Evolutionary conservation across 2,797 vertebrate genomes (phyloP).

Genomic region (Melanotaenia trifasciata): DNA sequence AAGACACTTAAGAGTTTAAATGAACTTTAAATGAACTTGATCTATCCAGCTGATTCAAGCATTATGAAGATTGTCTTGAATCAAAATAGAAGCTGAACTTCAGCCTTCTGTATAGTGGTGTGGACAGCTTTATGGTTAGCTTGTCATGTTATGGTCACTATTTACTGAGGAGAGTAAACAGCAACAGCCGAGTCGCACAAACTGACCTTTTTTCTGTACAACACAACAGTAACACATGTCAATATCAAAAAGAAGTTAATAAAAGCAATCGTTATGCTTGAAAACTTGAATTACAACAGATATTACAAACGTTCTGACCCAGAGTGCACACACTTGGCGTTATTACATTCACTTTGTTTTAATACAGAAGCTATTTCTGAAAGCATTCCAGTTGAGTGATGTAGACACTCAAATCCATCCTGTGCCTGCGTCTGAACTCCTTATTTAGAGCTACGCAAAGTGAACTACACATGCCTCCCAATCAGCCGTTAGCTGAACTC

Average conservation of each 20-base stretch:
- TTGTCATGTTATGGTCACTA: slow-evolving; percentile 27
- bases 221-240: background rate
- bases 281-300: background rate
- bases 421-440: slow-evolving; percentile 77
- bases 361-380: slow-evolving; percentile 87
- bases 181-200: slow-evolving; percentile 43
- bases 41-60: slow-evolving; percentile 23
- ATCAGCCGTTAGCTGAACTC: slow-evolving; percentile 68
- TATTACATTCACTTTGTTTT: slow-evolving; percentile 81
- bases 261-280: too few relatives aligned
- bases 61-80: slow-evolving; percentile 27
- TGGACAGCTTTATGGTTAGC: slow-evolving; percentile 33
- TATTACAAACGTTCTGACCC: slow-evolving; percentile 36
- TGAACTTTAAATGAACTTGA: slow-evolving; percentile 20
- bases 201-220: slow-evolving; percentile 10
- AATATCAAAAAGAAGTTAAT: background rate
- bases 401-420: slow-evolving; percentile 77
- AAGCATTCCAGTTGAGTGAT: slow-evolving; percentile 86
- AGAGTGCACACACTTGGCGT: slow-evolving; percentile 26
- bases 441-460: slow-evolving; percentile 84
- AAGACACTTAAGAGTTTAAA: slow-evolving; percentile 18
- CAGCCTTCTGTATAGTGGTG: slow-evolving; percentile 13
- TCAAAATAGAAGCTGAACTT: slow-evolving; percentile 60
- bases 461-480: slow-evolving; percentile 76
- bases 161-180: slow-evolving; percentile 52